Percentiles rank a stretch among this genome's conserved stretches.
phyloP scores from a whole-genome alignment of 2,888 invertebrate genomes.

The Gordius sp. region DNA sequence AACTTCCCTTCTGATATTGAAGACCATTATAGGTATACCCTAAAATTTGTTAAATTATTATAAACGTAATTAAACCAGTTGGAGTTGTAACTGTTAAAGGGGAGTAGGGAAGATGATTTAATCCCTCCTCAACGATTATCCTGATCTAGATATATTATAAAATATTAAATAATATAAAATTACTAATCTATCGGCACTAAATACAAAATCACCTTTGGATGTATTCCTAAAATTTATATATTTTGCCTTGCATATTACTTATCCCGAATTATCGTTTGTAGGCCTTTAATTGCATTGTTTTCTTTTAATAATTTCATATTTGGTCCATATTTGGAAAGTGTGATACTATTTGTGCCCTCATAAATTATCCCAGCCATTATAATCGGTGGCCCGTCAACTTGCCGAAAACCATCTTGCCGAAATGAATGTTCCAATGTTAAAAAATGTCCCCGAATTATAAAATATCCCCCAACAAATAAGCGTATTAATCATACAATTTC shows the following conservation, averaged over 20 bases:
- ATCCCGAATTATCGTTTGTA: slow-evolving; percentile 33
- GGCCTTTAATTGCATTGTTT: slow-evolving; percentile 42
- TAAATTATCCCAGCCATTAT: slow-evolving; percentile 12
- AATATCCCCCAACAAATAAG: too few species aligned
- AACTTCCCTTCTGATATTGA: slow-evolving; percentile 82
- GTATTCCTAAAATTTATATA: slow-evolving; percentile 47
- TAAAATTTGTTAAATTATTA: slow-evolving; percentile 20
- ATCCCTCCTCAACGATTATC: slow-evolving; percentile 80
- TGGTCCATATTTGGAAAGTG: slow-evolving; percentile 33
- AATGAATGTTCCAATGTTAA: too few species aligned
- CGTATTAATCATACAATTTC: too few species aligned
- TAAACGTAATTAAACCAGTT: slow-evolving; percentile 34
- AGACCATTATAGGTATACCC: slow-evolving; percentile 65
- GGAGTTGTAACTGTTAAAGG: slow-evolving; percentile 70
- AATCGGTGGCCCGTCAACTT: too few species aligned
- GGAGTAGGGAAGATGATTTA: slow-evolving; percentile 79
- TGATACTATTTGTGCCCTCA: background rate
- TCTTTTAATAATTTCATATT: slow-evolving; percentile 44
- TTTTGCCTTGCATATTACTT: slow-evolving; percentile 24
- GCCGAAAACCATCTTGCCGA: too few species aligned
- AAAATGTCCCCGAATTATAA: too few species aligned
- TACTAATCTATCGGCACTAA: slow-evolving; percentile 76
- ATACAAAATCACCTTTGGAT: slow-evolving; percentile 75
- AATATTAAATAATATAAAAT: slow-evolving; percentile 22
- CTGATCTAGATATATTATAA: slow-evolving; percentile 39